A percentile compares a stretch with the other conserved stretches of the same genome.
Evolutionary conservation across 2,888 invertebrate species (phyloP).

Genomic region (Lysandra coridon): DNA sequence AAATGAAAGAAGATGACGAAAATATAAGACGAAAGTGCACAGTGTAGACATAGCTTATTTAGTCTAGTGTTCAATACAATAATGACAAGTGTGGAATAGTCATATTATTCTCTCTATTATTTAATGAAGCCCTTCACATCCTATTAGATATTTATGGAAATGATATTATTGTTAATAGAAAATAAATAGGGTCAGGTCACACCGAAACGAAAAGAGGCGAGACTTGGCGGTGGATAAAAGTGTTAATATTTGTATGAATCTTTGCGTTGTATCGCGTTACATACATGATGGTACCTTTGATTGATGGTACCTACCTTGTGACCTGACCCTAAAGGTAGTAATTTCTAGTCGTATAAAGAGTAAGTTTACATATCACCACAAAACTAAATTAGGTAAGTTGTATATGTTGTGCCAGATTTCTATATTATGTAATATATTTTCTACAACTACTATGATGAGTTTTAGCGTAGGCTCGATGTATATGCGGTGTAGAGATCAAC

Average conservation of each 20-base stretch:
- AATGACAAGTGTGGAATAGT: neutral
- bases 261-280: no score
- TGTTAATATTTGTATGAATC: neutral
- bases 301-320: neutral
- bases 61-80: neutral
- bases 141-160: neutral
- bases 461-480: no score
- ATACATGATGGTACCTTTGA: no score
- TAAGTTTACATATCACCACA: constrained; percentile 4
- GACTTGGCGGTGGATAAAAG: neutral
- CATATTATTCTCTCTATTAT: constrained; percentile 7
- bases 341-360: constrained; percentile 7
- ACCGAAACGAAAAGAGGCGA: neutral
- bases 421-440: no score
- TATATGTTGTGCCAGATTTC: no score
- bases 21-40: no score
- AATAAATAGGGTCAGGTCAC: neutral
- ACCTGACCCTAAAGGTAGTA: neutral
- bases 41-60: no score
- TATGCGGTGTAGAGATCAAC: no score
- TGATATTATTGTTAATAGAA: neutral
- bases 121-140: neutral
- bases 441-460: no score
- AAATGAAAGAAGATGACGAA: no score
- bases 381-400: neutral